Evolutionary conservation across 2,797 vertebrate species (phyloP).

Genomic region (Schizopygopsis malacanthus): DNA sequence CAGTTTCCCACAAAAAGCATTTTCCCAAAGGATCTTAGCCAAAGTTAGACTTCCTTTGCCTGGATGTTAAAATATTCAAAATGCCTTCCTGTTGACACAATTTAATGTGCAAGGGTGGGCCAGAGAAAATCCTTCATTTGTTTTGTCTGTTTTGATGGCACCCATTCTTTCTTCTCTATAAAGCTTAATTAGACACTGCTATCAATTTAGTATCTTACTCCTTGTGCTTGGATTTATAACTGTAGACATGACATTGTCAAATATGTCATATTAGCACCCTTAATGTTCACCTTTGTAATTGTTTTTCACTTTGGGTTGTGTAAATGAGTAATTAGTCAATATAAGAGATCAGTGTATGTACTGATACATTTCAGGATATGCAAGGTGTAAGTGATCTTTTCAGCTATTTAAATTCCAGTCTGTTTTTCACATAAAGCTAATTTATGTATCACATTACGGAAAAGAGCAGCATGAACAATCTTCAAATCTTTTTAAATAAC

Average conservation of each 20-base stretch:
- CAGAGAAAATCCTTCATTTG: slow-evolving; percentile 45
- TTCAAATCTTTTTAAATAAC: neutral
- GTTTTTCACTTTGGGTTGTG: neutral
- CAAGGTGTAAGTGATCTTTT: neutral
- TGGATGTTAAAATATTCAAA: slow-evolving; percentile 72
- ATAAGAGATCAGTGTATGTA: neutral
- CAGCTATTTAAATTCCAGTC: neutral
- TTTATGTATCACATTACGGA: neutral
- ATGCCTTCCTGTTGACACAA: slow-evolving; percentile 45
- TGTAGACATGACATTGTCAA: slow-evolving; percentile 17
- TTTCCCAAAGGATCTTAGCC: slow-evolving; percentile 20
- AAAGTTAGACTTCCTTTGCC: slow-evolving; percentile 58
- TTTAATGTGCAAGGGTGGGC: slow-evolving; percentile 34
- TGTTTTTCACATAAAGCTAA: neutral
- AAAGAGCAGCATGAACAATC: neutral
- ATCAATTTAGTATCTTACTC: neutral
- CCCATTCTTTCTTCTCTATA: slow-evolving; percentile 14
- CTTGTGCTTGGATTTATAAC: slow-evolving; percentile 26
- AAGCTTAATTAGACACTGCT: slow-evolving; percentile 17
- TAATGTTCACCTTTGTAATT: neutral
- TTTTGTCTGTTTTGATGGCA: slow-evolving; percentile 44
- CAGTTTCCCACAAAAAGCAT: slow-evolving; percentile 54
- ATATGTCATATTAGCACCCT: neutral
- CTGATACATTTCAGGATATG: neutral
- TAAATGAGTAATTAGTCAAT: neutral